A percentile compares a stretch with the other conserved stretches of the same genome.
These are phyloP conservation scores for Chaetops frenatus DNA, from an alignment of 2,113 vertebrate genomes.

Conservation along the genomic window DNA sequence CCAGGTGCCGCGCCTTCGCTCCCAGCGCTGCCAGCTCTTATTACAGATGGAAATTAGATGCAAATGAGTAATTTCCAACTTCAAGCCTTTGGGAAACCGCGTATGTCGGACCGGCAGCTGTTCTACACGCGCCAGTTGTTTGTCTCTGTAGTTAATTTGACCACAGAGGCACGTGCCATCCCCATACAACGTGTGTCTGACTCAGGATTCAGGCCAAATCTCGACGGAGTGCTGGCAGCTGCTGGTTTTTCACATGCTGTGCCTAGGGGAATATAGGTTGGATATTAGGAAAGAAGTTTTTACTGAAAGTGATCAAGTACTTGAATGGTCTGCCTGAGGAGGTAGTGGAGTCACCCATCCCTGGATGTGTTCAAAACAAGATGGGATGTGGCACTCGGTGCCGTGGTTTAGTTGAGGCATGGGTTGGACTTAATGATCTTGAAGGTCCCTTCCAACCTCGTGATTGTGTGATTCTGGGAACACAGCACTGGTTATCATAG, in stretches of 20 bases:
- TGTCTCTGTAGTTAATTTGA: not conserved
- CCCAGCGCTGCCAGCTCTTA: not conserved
- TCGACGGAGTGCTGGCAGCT: not conserved
- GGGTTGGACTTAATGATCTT: no score
- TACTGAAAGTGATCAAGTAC: no score
- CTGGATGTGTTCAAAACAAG: no score
- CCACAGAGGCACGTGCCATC: fast-evolving
- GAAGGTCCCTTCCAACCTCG: no score
- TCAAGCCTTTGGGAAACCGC: not conserved
- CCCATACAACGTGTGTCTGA: fast-evolving
- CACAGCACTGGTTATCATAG: not conserved
- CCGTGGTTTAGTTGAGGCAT: no score
- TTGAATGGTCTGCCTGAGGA: no score
- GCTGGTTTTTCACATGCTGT: not conserved
- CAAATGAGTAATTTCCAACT: not conserved
- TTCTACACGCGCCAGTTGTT: fast-evolving
- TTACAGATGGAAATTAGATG: not conserved
- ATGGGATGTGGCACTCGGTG: no score
- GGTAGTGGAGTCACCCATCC: no score
- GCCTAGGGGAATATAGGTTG: no score
- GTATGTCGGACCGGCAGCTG: fast-evolving
- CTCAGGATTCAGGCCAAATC: not conserved
- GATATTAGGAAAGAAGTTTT: no score
- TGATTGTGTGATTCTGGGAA: not conserved
- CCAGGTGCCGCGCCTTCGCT: fast-evolving